Conservation (phyloP, 2,797 vertebrate genomes). For the Furcifer pardalis region DNA sequence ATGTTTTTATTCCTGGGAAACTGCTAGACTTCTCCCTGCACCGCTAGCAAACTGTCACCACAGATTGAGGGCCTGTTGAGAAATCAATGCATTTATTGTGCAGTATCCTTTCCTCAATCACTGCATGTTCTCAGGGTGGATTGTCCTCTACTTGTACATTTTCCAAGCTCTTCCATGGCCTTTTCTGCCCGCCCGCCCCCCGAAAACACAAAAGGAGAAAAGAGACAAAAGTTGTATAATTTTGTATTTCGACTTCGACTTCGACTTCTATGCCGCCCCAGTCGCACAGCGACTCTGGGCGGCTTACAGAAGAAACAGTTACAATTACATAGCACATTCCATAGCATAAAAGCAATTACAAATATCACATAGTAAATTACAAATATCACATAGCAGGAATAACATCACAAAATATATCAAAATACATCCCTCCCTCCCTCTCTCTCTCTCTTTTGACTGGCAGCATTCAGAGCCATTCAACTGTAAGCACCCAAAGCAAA, state of each 20-base stretch:
- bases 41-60: not conserved
- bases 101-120: not conserved
- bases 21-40: not conserved
- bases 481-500: not conserved
- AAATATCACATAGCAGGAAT: too few relatives aligned
- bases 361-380: too few relatives aligned
- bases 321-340: too few relatives aligned
- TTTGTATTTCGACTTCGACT: too few relatives aligned
- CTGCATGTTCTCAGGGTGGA: not conserved
- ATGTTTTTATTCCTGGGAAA: not conserved
- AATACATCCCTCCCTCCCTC: too few relatives aligned
- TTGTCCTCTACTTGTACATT: not conserved
- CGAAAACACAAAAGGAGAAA: not conserved
- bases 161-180: not conserved
- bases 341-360: too few relatives aligned
- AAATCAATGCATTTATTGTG: not conserved
- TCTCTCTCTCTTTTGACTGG: not conserved
- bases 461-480: not conserved
- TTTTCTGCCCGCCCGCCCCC: not conserved
- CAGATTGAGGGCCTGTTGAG: not conserved
- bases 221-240: not conserved
- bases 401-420: too few relatives aligned
- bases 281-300: too few relatives aligned
- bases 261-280: too few relatives aligned
- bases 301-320: too few relatives aligned